Percentiles rank a stretch among this genome's conserved stretches.
These are phyloP conservation scores for Nothocercus julius DNA, from an alignment of 2,113 vertebrate species.

Conservation along the genomic window DNA sequence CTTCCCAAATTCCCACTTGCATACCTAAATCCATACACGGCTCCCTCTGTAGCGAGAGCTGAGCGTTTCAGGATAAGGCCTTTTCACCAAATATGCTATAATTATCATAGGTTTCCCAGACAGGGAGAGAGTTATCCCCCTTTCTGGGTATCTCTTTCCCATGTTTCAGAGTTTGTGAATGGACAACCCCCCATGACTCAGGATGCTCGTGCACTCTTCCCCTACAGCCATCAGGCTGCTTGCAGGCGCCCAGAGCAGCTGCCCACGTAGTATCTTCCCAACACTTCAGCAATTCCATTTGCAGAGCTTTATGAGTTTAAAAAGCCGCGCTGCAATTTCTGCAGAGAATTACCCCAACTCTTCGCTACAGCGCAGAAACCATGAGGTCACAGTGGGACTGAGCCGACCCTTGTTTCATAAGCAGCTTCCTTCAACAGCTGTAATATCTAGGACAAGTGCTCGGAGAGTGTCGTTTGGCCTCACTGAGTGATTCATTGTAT, in stretches of 20 bases:
- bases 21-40: background rate
- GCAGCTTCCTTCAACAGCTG: constrained; percentile 54
- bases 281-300: constrained; percentile 15
- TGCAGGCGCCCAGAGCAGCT: background rate
- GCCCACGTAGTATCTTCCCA: background rate
- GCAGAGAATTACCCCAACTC: constrained; percentile 34
- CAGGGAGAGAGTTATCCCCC: background rate
- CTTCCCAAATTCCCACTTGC: background rate
- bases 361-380: constrained; percentile 48
- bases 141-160: background rate
- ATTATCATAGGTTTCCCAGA: background rate
- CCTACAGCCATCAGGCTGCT: background rate
- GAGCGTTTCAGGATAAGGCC: background rate
- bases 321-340: constrained; percentile 26
- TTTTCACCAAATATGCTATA: background rate
- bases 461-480: constrained; percentile 51
- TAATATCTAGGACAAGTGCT: constrained; percentile 67
- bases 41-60: background rate
- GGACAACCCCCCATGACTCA: background rate
- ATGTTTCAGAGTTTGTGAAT: background rate
- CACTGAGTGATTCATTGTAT: constrained; percentile 73
- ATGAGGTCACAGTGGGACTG: constrained; percentile 33
- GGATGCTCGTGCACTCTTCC: background rate
- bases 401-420: constrained; percentile 68
- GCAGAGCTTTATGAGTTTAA: constrained; percentile 18